These are phyloP conservation scores for Phyllotreta striolata DNA, from an alignment of 2,888 invertebrate species.

Conservation along the genomic window DNA sequence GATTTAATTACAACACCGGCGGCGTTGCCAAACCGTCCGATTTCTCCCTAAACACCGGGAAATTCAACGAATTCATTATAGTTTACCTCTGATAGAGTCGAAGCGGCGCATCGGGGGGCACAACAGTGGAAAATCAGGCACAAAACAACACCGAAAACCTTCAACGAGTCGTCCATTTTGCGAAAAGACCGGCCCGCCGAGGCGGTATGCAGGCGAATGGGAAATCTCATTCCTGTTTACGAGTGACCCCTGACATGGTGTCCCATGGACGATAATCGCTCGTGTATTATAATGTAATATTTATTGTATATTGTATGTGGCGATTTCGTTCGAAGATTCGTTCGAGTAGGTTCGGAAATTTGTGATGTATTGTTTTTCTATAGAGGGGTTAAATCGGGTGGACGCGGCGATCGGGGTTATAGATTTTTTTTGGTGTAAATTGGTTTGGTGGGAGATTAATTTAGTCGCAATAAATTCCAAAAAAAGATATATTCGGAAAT, in stretches of 20 bases:
- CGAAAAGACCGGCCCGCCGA: conserved; percentile 45
- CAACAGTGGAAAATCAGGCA: conserved; percentile 35
- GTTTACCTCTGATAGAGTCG: conserved; percentile 34
- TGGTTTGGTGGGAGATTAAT: conserved; percentile 7
- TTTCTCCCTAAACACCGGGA: conserved; percentile 2
- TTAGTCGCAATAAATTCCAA: conserved; percentile 11
- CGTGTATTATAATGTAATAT: conserved; percentile 31
- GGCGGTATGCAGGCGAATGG: conserved; percentile 53
- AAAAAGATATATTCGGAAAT: conserved; percentile 45
- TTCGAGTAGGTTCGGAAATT: no score
- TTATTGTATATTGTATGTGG: conserved; percentile 20
- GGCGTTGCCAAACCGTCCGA: no score
- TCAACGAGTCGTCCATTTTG: conserved; percentile 41
- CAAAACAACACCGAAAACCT: conserved; percentile 41
- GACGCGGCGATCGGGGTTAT: no score
- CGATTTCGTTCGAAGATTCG: conserved; percentile 22
- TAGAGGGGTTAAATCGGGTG: no score
- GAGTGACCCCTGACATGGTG: conserved; percentile 53
- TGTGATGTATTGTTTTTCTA: no score
- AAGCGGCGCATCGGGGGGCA: conserved; percentile 22
- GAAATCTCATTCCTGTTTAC: conserved; percentile 55
- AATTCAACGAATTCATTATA: conserved; percentile 15
- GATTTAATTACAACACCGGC: neutral
- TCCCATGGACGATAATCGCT: conserved; percentile 49
- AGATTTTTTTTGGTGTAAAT: no score